Conservation (phyloP, 2,113 vertebrate species). For the Smithornis capensis region DNA sequence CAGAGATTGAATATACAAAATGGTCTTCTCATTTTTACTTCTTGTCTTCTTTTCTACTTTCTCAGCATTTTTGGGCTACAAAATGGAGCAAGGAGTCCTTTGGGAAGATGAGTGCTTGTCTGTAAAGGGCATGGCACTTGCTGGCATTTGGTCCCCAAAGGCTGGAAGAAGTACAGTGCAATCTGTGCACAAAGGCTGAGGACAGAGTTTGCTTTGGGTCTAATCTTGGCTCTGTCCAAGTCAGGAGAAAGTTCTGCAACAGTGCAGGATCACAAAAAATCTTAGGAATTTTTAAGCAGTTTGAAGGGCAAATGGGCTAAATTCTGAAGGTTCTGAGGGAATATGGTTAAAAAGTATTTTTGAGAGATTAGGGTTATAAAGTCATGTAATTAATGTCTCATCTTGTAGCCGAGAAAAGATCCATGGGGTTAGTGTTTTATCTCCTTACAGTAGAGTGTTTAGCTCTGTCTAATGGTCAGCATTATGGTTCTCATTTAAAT, state of each 20-base stretch:
- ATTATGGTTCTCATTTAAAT: conserved; percentile 17
- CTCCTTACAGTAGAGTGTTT: neutral
- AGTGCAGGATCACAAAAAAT: neutral
- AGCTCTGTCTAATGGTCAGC: neutral
- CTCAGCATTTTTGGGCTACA: neutral
- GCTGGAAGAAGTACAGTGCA: neutral
- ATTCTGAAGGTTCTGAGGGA: neutral
- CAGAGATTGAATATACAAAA: neutral
- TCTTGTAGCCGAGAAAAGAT: neutral
- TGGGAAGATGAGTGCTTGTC: neutral
- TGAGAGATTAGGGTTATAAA: neutral
- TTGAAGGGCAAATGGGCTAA: neutral
- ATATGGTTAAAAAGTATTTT: neutral
- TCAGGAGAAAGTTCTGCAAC: neutral
- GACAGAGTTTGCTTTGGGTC: neutral
- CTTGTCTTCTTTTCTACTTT: neutral
- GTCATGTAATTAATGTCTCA: neutral
- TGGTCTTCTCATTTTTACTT: neutral
- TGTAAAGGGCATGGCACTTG: neutral
- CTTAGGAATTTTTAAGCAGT: neutral
- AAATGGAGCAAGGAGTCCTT: neutral
- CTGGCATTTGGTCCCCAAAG: neutral
- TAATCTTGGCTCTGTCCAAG: neutral
- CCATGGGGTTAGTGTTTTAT: neutral
- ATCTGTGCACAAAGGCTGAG: neutral